These are phyloP conservation scores for Axinella damicornis DNA, from an alignment of 37 sponge, comb jelly and placozoan genomes.

Conservation along the genomic window DNA sequence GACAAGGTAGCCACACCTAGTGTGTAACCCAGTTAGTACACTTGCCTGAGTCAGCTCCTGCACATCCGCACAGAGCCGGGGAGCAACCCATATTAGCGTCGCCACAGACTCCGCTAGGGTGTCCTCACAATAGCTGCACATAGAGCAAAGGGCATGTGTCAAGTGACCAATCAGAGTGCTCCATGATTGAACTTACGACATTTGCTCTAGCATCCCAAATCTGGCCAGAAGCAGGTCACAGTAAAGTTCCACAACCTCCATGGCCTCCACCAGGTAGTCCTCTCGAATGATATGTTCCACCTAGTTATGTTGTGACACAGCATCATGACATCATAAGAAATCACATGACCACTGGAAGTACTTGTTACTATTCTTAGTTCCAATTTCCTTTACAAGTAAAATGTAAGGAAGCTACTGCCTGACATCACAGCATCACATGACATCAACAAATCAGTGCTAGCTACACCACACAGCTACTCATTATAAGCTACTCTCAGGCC, in stretches of 20 bases:
- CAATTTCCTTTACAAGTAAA: too few relatives aligned
- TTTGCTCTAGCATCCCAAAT: constrained; percentile 93
- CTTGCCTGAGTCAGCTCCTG: constrained; percentile 78
- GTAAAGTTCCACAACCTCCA: constrained; percentile 96
- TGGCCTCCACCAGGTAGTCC: constrained; percentile 98
- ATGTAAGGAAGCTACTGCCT: too few relatives aligned
- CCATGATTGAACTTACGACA: constrained; percentile 43
- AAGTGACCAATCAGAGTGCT: not conserved
- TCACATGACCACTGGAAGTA: too few relatives aligned
- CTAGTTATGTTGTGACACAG: too few relatives aligned
- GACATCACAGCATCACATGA: too few relatives aligned
- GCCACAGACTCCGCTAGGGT: constrained; percentile 86
- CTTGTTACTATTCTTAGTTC: too few relatives aligned
- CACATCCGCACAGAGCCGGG: constrained; percentile 90
- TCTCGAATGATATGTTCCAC: constrained; percentile 99
- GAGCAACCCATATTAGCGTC: constrained; percentile 96
- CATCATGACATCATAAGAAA: too few relatives aligned
- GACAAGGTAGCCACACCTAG: not conserved
- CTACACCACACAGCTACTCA: too few relatives aligned
- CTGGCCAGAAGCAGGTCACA: constrained; percentile 99
- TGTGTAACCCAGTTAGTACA: not conserved
- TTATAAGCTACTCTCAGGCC: too few relatives aligned
- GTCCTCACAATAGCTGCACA: constrained; percentile 93
- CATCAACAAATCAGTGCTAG: too few relatives aligned
- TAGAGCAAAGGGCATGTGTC: not conserved